A percentile compares a stretch with the other conserved stretches of the same genome.
phyloP scores from a whole-genome alignment of 2,888 invertebrate genomes.

The Acrocyrtus sp. region DNA sequence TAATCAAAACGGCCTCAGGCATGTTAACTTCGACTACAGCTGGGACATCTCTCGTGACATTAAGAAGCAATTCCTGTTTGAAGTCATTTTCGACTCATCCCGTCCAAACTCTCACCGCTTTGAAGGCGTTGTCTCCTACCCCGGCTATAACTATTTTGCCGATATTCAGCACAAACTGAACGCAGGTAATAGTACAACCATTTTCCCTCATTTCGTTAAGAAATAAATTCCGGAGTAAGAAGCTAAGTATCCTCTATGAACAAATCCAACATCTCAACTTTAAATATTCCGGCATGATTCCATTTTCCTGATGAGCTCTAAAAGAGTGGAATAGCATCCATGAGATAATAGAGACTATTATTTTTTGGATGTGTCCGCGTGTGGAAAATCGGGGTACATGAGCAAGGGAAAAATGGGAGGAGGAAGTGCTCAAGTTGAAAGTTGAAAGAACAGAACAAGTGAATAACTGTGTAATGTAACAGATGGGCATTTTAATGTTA shows the following conservation, averaged over 20 bases:
- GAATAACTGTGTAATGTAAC: slow-evolving; percentile 31
- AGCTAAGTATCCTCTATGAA: not conserved
- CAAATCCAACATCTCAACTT: not conserved
- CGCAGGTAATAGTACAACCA: slow-evolving; percentile 44
- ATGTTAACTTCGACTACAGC: slow-evolving; percentile 52
- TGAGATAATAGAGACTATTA: not conserved
- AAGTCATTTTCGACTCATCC: slow-evolving; percentile 51
- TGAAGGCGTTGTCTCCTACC: slow-evolving; percentile 50
- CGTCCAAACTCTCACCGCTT: slow-evolving; percentile 38
- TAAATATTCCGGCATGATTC: not conserved
- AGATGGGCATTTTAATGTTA: slow-evolving; percentile 36
- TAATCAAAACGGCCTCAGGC: slow-evolving; percentile 58
- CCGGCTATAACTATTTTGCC: slow-evolving; percentile 49
- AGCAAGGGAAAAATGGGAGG: not conserved
- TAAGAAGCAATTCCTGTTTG: slow-evolving; percentile 54
- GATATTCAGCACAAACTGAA: slow-evolving; percentile 49
- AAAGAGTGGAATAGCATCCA: no score
- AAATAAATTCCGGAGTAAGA: not conserved
- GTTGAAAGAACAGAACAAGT: slow-evolving; percentile 9
- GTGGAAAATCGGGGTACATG: no score
- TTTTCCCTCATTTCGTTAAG: not conserved
- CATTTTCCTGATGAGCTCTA: not conserved
- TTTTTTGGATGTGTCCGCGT: no score
- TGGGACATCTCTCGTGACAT: slow-evolving; percentile 56
- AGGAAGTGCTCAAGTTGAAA: not conserved